Base-by-base conservation (phyloP, 1,140 invertebrate genomes). In the Neodiprion pinetum region DNA sequence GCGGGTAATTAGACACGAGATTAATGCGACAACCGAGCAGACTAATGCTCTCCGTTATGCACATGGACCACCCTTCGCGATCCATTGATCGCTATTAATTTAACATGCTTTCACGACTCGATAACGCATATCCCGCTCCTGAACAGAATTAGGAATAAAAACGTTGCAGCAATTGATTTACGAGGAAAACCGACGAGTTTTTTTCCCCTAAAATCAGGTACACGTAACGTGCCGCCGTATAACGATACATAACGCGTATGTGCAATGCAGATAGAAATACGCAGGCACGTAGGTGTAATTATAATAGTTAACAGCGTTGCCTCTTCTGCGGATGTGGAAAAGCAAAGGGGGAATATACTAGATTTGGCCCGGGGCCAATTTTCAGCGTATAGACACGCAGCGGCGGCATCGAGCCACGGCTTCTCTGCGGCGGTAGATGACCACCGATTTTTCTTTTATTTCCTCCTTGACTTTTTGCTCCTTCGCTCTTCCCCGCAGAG, bases 241-340 rank as follows among this genome's bases (percentile, higher is more conserved):
- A 40, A 40, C 28, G 28, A 40, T 40, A 40, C 28, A 40, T 40
- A 40, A 40, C 28, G 2, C 28, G 5, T 40, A 40, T 40, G 28
- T 40, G 28, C 28, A 40, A 40, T 40, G 28, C 28, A 40, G 28
- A 61, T 14, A 61, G 53, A 61, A 61, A 61, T 61, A 61, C n/a
- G 11, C 53, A 61, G 53, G n/a, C 53, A 61, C 9, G 53, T 61
- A 61, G 53, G 53, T 61, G 53, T 40, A 40, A 40, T 61, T 61
- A 61, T 17, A 61, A 61, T 61, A 61, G 11, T 14, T 14, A 17
- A 61, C 53, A 61, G 53, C 53, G 53, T 61, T 61, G 53, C 53
- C 53, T 61, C 53, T 61, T 61, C 53, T 61, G 53, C 53, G 53
- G 9, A 61, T 61, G 53, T 61, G 53, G 53, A 61, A 61, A 61